These are phyloP conservation scores for Menidia beryllina DNA, from an alignment of 2,113 vertebrate species.

Conservation along the genomic window DNA sequence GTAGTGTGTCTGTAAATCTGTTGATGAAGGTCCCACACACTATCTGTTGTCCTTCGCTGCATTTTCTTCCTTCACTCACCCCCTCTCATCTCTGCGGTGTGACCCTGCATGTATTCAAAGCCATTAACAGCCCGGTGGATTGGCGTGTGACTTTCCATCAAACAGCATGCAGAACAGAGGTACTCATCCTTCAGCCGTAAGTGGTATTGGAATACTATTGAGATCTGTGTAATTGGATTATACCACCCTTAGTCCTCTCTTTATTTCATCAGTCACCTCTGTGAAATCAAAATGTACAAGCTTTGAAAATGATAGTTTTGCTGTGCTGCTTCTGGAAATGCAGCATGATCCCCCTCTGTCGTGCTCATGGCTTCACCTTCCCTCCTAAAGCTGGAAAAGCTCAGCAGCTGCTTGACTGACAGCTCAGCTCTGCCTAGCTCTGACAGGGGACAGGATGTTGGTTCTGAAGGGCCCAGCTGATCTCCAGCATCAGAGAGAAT, in stretches of 20 bases:
- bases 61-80: constrained; percentile 11
- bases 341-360: constrained; percentile 59
- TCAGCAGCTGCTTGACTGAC: constrained; percentile 54
- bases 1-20: not conserved
- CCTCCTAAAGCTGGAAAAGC: constrained; percentile 46
- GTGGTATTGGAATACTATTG: constrained; percentile 67
- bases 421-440: constrained; percentile 28
- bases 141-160: constrained; percentile 39
- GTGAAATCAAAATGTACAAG: constrained; percentile 72
- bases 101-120: constrained; percentile 13
- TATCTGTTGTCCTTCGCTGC: constrained; percentile 4
- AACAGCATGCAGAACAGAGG: constrained; percentile 46
- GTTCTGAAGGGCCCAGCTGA: constrained; percentile 51
- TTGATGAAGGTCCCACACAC: not conserved
- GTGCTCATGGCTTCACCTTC: constrained; percentile 43
- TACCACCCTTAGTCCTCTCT: constrained; percentile 65
- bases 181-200: constrained; percentile 53
- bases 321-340: constrained; percentile 62
- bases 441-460: constrained; percentile 53
- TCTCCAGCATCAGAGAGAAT: constrained; percentile 43
- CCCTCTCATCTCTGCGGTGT: constrained; percentile 17
- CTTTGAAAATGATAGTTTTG: constrained; percentile 60
- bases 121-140: constrained; percentile 25
- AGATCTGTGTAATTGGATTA: constrained; percentile 78
- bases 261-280: constrained; percentile 62